Evolutionary conservation across 2,113 vertebrate species (phyloP), one percentile per base, ranked within the genome.

Genomic region (Dermatemys mawii): DNA sequence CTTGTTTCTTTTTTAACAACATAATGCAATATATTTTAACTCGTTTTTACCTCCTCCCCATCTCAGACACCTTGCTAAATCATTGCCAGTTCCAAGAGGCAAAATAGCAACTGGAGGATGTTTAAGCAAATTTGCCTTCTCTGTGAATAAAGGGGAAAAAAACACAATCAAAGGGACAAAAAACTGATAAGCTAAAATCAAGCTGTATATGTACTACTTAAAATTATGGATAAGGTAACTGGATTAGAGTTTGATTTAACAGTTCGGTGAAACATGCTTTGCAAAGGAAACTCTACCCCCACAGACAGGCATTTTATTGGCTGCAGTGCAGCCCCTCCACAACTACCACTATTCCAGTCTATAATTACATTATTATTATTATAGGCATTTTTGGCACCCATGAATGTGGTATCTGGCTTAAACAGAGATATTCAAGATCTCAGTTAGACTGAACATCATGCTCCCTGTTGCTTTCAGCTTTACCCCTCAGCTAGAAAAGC

Each of bases 21-120:
- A 81, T 41, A 86, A 89, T 13, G 10, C 12, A 89, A 54, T 46
- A 44, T 67, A 89, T 82, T 89, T 89, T 87, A 87, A 90, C 78
- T 86, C 93, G 35, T 94, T 53, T 94, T 98, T 99, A 99, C 99
- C 99, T 99, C 99, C 99, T 97, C 99, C 99, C 99, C 99, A 99
- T 95, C 98, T 98, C 96, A 99, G 98, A 98, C 99, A 99, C 93
- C 99, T 98, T 85, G 99, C 99, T 96, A 99, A 98, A 96, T 99
- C 99, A 96, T 99, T 99, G 91, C 99, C 99, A 24, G 99, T 99
- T 95, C 99, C 99, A 93, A 99, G 99, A 97, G 99, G 99, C 97
- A 99, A 99, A 94, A 99, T 99, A 93, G 99, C 99, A 97, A 99
- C 99, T 5, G 99, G 99, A 95, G 99, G 99, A 96, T 99, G 99